Conservation (phyloP, 2,888 invertebrate species). For the Phortica magna region DNA sequence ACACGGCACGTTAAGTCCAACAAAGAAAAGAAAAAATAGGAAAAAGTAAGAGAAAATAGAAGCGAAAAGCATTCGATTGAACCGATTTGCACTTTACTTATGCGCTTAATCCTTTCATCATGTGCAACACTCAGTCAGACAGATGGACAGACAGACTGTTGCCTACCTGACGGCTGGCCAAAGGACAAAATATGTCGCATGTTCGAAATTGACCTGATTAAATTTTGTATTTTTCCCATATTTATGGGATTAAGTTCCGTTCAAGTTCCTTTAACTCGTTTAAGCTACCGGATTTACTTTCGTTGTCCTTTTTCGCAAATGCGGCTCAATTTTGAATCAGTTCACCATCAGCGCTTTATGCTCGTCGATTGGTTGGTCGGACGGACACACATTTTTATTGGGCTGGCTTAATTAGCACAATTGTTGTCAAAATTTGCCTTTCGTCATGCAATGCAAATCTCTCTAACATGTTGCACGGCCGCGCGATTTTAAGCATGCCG, state of each 20-base stretch:
- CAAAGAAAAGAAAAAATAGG: no score
- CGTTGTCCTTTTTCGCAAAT: constrained; percentile 50
- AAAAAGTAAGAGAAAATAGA: no score
- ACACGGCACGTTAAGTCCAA: constrained; percentile 24
- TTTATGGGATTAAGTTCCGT: constrained; percentile 74
- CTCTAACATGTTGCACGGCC: not conserved
- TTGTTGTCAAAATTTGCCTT: constrained; percentile 75
- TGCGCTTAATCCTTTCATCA: constrained; percentile 56
- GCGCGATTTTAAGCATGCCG: constrained; percentile 27
- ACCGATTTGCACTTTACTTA: not conserved
- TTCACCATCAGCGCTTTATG: no score
- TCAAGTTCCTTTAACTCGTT: constrained; percentile 75
- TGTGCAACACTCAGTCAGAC: not conserved
- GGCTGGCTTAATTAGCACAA: constrained; percentile 73
- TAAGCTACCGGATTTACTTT: constrained; percentile 72
- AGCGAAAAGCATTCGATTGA: no score
- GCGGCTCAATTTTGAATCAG: no score
- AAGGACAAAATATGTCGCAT: no score
- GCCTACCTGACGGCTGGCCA: not conserved
- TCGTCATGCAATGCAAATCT: constrained; percentile 61
- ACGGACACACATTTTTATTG: constrained; percentile 57
- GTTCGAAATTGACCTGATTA: constrained; percentile 68
- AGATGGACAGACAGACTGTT: no score
- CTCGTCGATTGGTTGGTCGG: not conserved
- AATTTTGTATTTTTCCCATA: constrained; percentile 70